Evolutionary conservation across 1,140 invertebrate species (phyloP), one percentile per base, ranked within the genome.

Genomic region (Monochamus saltuarius): DNA sequence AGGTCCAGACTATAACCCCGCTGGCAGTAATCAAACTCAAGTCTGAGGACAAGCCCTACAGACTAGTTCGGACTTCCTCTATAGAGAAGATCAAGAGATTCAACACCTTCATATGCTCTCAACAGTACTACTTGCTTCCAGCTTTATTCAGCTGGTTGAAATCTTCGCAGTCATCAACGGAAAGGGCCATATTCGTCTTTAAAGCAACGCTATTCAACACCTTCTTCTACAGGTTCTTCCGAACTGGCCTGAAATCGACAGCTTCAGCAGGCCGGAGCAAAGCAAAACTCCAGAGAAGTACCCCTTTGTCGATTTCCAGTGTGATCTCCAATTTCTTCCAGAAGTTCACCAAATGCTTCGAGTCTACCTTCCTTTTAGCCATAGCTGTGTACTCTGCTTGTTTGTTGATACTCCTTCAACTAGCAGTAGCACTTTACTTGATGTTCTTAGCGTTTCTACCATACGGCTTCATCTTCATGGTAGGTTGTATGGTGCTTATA

Each of bases 21-120:
- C 39, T 3, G 7, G 39, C 59, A 29, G 42, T 64, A 6, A 38
- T 56, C 13, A 52, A 22, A 7, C 45, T 65, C 14, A 70, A 64
- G 37, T 58, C 42, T 10, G 59, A 61, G n/a, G 66, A 70, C 14
- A 56, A 62, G 19, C 59, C 62, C 10, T 52, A 55, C 1, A 52
- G 50, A 17, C 54, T 74, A 4, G 61, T 64, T 6, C 58, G 71
- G 4, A 63, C 67, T 0, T 61, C 69, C 1, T 73, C 72, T 11
- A 56, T 75, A 29, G 73, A 73, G 36, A 72, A 67, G 40, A 73
- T 75, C 50, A 64, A 61, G 16, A 59, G 61, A 35, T 66, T 75
- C 55, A 75, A 75, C 61, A 68, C 69, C 6, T 71, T 64, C 64
- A 75, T 75, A 22, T 75, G 73, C 50, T 70, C 71, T 0, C 72